Base-by-base conservation (phyloP, 1,140 invertebrate genomes). In the Scaptodrosophila lebanonensis region DNA sequence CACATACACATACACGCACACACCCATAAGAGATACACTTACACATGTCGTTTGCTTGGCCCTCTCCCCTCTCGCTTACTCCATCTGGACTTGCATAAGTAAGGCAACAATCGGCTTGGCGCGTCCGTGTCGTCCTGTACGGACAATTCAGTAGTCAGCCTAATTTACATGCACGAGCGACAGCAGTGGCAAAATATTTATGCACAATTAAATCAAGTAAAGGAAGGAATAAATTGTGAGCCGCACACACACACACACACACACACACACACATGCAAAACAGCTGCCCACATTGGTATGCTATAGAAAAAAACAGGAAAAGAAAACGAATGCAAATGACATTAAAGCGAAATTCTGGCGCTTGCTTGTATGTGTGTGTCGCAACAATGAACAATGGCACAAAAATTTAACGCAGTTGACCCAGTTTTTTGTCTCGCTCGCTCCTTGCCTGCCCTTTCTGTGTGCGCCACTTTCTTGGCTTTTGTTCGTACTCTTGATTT, bases 401-500 rank as follows among this genome's bases (percentile, higher is more conserved):
- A 25, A 25, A 25, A 25, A 25, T 25, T 25, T 8, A 25, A 25
- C 22, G 22, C 22, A 25, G 22, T 25, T 25, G 22, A 25, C 22
- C 22, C 22, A 25, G 22, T 25, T 25, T 25, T 25, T 25, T 25
- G 3, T 25, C 8, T 25, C 22, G 3, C 22, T 25, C 3, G 3
- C 17, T 38, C 35, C 0, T n/a, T 33, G 40, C 13, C 11, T 44
- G 15, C 3, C 3, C 17, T 17, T 12, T 25, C 20, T 11, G 29
- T 27, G 30, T 30, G 7, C 17, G 38, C 11, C 9, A 63, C 33
- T 44, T 65, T 53, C 48, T 33, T 38, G 63, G 54, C n/a, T n/a
- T 73, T 79, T 72, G 73, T 71, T 79, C 66, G 56, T 49, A 61
- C 63, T 66, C 58, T 79, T 77, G 73, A 79, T 79, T 77, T 79